phyloP scores from a whole-genome alignment of 1,140 invertebrate species.

The Chelonus insularis region DNA sequence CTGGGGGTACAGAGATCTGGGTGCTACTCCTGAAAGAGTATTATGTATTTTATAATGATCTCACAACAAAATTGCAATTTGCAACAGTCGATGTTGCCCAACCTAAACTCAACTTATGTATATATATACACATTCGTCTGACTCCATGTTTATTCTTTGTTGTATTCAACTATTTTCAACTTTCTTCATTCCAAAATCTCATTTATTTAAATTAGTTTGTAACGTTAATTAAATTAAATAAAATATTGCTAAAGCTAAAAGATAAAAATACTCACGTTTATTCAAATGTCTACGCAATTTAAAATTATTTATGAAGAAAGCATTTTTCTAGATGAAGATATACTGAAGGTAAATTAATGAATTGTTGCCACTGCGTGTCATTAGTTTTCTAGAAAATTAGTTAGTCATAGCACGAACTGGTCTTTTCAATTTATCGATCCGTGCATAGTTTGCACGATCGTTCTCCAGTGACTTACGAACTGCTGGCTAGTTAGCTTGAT shows the following conservation, averaged over 20 bases:
- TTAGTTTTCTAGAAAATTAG: slow-evolving; percentile 13
- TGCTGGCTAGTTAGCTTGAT: slow-evolving; percentile 8
- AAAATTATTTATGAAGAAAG: slow-evolving; percentile 11
- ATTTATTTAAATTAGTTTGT: slow-evolving; percentile 1
- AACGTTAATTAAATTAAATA: too few relatives aligned
- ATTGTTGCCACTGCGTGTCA: neutral
- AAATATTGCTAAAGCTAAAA: too few relatives aligned
- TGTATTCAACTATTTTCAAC: slow-evolving; percentile 1
- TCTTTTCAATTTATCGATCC: slow-evolving; percentile 28
- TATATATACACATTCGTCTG: neutral
- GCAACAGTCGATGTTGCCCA: slow-evolving; percentile 45
- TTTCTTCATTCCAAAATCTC: slow-evolving; percentile 8
- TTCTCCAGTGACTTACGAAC: neutral
- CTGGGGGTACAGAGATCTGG: neutral
- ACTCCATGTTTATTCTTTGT: slow-evolving; percentile 16
- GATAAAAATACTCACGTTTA: too few relatives aligned
- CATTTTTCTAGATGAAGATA: neutral
- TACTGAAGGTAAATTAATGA: neutral
- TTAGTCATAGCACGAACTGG: slow-evolving; percentile 24
- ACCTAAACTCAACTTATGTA: slow-evolving; percentile 16
- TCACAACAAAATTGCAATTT: slow-evolving; percentile 58
- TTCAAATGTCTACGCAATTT: too few relatives aligned
- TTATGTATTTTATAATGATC: slow-evolving; percentile 61
- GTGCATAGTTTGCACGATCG: slow-evolving; percentile 5
- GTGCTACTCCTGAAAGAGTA: slow-evolving; percentile 35